Evolutionary conservation across 2,797 vertebrate genomes (phyloP), one percentile per base, ranked within the genome.

Genomic region (Pseudochirops cupreus): DNA sequence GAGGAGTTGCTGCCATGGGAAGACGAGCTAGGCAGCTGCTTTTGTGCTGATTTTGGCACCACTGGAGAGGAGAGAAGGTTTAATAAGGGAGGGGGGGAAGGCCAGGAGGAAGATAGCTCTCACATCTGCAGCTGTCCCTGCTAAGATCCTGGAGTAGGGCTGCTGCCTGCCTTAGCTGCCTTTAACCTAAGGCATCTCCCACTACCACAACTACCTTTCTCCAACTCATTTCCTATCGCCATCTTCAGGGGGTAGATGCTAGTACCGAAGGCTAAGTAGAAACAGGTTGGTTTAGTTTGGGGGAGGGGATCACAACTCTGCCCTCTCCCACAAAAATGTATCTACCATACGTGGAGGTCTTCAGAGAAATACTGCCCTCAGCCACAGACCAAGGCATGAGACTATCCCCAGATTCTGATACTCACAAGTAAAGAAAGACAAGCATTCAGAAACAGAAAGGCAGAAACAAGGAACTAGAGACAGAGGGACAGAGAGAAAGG

Each of bases 11-110:
- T 10, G 0, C 11, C 56, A 5, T n/a, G 52, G 50, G 46, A 11
- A 93, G 59, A 58, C 53, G 28, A 21, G 31, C 26, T 87, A 55
- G 52, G 28, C 59, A 96, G 54, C n/a, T 96, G 94, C 29, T 10
- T 91, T 92, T 56, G 11, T 55, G 93, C 93, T 94, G 95, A 94
- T 24, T 21, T 50, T 55, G n/a, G 33, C 7, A 31, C 50, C 21
- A 54, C 52, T 54, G 12, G 56, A 29, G 55, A 91, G 90, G 52
- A 90, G 9, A 16, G 6, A 28, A 18, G 31, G 7, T 46, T 55
- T 92, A 59, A 52, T 33, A 93, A 52, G 31, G 52, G 57, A 5
- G 24, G 31, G 24, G 56, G 11, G 39, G 50, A 5, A 58, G 9
- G 50, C 74, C 7, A 39, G 50, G 31, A 89, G 54, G 13, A 53